Conservation (phyloP, 2,797 vertebrate genomes). For the Muscicapa striata region DNA sequence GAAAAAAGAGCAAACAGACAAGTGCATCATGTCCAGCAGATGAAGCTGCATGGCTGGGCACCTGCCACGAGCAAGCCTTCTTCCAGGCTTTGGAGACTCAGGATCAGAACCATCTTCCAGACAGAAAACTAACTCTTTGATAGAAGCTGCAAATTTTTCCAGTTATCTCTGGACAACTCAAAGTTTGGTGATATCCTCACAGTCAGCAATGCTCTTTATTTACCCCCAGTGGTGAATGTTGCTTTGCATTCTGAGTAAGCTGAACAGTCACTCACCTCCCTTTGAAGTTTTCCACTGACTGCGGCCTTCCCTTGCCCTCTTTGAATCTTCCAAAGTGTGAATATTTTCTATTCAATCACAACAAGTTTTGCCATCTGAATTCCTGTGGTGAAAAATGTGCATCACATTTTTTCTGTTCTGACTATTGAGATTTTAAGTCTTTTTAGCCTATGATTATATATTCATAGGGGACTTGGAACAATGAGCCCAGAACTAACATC, state of each 20-base stretch:
- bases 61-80: background rate
- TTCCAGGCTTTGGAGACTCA: background rate
- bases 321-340: background rate
- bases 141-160: background rate
- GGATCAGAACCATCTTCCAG: background rate
- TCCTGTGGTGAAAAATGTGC: background rate
- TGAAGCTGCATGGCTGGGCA: background rate
- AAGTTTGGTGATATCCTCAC: background rate
- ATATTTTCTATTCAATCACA: background rate
- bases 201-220: background rate
- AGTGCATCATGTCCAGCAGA: background rate
- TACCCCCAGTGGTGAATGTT: background rate
- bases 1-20: background rate
- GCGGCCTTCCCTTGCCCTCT: background rate
- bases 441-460: background rate
- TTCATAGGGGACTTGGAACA: background rate
- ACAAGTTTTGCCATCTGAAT: background rate
- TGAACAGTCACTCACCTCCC: background rate
- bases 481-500: accelerated
- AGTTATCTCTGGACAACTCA: background rate
- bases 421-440: background rate
- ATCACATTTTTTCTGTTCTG: background rate
- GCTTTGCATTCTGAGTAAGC: background rate
- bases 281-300: background rate
- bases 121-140: background rate